A percentile compares a stretch with the other conserved stretches of the same genome.
Conservation (phyloP, 2,888 invertebrate genomes). For the Microplitis deprimator region DNA sequence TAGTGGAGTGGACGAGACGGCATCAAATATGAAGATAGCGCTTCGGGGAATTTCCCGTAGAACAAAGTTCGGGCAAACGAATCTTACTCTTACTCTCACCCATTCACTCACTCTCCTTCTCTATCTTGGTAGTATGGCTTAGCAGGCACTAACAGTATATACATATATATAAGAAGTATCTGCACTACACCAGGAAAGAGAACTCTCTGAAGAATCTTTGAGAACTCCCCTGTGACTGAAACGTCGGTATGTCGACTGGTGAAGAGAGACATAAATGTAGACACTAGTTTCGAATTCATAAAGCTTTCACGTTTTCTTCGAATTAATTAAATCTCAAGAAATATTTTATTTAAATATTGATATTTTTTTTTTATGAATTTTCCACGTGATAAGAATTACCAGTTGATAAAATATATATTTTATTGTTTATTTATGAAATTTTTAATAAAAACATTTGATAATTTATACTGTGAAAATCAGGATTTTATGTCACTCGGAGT, state of each 20-base stretch:
- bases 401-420: too few relatives aligned
- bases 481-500: too few relatives aligned
- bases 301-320: constrained; percentile 5
- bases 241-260: constrained; percentile 10
- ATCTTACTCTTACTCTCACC: constrained; percentile 38
- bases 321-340: not conserved
- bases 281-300: constrained; percentile 17
- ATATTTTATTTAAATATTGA: not conserved
- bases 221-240: constrained; percentile 11
- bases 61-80: constrained; percentile 61
- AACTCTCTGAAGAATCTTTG: constrained; percentile 15
- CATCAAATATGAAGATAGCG: constrained; percentile 67
- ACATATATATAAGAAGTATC: not conserved
- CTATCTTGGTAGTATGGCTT: not conserved
- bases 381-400: not conserved
- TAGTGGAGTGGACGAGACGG: constrained; percentile 64
- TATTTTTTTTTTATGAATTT: not conserved
- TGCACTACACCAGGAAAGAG: not conserved
- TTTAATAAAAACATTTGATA: too few relatives aligned
- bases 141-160: too few relatives aligned
- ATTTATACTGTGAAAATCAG: too few relatives aligned
- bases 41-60: constrained; percentile 63
- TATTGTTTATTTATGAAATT: too few relatives aligned
- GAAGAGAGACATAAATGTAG: constrained; percentile 13
- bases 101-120: constrained; percentile 46